These are phyloP conservation scores for Drosophila nigritarsus DNA, from an alignment of 2,888 invertebrate genomes.

Conservation along the genomic window DNA sequence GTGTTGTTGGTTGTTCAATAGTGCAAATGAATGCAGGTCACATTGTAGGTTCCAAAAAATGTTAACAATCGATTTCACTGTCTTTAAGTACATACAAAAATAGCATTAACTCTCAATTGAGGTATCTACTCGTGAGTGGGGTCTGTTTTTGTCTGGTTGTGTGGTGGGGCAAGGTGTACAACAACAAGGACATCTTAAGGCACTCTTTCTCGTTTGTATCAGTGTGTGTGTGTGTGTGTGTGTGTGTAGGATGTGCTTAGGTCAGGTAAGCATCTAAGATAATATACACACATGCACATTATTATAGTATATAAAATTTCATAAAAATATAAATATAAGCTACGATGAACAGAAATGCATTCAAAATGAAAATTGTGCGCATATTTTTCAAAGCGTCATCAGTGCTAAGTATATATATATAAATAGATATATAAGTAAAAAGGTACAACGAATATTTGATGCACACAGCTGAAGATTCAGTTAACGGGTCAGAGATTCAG, in stretches of 20 bases:
- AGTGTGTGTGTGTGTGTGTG: conserved; percentile 2
- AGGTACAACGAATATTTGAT: neutral
- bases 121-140: conserved; percentile 20
- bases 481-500: conserved; percentile 38
- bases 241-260: conserved; percentile 32
- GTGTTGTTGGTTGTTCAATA: conserved; percentile 19
- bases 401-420: conserved; percentile 5
- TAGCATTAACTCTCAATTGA: conserved; percentile 23
- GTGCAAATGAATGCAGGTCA: conserved; percentile 36
- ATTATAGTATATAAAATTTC: conserved; percentile 18
- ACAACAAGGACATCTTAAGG: conserved; percentile 61
- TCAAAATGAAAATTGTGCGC: conserved; percentile 49
- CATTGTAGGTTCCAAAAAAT: conserved; percentile 35
- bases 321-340: conserved; percentile 16
- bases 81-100: conserved; percentile 48
- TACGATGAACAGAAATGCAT: conserved; percentile 18
- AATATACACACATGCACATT: conserved; percentile 22
- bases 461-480: conserved; percentile 13
- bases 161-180: conserved; percentile 26
- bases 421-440: neutral
- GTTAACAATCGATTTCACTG: conserved; percentile 37
- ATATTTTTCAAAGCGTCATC: conserved; percentile 10
- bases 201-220: conserved; percentile 52
- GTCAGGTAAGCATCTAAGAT: conserved; percentile 43
- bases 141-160: neutral